Base-by-base conservation (phyloP, 2,888 invertebrate genomes). In the Escarpia spicata region DNA sequence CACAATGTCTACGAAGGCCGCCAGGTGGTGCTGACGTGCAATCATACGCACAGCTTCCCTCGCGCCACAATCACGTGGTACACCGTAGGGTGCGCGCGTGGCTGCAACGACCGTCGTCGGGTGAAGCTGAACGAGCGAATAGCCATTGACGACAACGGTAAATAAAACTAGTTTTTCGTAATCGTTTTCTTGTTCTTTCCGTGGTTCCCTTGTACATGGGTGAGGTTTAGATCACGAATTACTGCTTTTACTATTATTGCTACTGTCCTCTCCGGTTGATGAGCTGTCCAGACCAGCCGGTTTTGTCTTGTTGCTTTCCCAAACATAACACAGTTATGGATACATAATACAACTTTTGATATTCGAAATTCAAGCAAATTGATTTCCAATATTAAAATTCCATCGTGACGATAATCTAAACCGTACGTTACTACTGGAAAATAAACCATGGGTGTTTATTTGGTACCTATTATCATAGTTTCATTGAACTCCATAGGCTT, bases 61-160 rank as follows among this genome's bases (percentile, higher is more conserved):
- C 75, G 75, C 26, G 75, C 75, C 26, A 75, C 75, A 26, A 26
- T 75, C 75, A 75, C 75, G n/a, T 75, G 75, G 75, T 75, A 75
- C 75, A 75, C 75, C n/a, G 75, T 75, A 15, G 75, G 75, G 6
- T 75, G 75, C n/a, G 75, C n/a, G 26, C 75, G 75, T 26, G 75
- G 75, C 75, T 75, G 75, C 75, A 26, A n/a, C 75, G 75, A 75
- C n/a, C 26, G 26, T 15, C 75, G 75, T 75, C 26, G 2, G 3
- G 26, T 75, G 75, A 26, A 26, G 75, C 75, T 75, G 26, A 19
- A 75, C 75, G n/a, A 75, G 26, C 75, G 75, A 75, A 75, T n/a
- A 75, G 19, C 75, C 75, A 75, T 75, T 75, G 26, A 75, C 75
- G 75, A 75, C 75, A 75, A 75, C 75, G 75, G 75, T 75, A 75